A percentile compares a stretch with the other conserved stretches of the same genome.
phyloP scores from a whole-genome alignment of 2,888 invertebrate species.

The Perizoma affinitatum region DNA sequence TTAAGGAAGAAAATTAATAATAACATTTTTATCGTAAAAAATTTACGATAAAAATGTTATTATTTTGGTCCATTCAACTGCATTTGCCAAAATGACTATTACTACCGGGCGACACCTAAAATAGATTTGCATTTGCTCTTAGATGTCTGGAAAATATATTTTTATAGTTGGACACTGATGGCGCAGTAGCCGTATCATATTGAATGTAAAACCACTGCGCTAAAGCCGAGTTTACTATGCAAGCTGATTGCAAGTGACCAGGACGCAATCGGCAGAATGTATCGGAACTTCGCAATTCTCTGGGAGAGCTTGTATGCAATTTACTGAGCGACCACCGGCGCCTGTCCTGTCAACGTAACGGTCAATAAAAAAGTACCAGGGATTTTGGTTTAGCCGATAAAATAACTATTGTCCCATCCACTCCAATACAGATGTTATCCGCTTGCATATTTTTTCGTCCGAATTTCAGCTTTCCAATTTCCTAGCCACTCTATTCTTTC shows the following conservation, averaged over 20 bases:
- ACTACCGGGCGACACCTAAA: too few species aligned
- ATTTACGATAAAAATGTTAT: too few species aligned
- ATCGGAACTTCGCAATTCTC: slow-evolving; percentile 39
- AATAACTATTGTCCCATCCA: slow-evolving; percentile 25
- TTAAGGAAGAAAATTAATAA: too few species aligned
- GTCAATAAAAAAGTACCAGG: slow-evolving; percentile 23
- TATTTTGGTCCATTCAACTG: too few species aligned
- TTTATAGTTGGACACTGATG: too few species aligned
- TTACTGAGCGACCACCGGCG: slow-evolving; percentile 34
- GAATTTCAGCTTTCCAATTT: slow-evolving; percentile 9
- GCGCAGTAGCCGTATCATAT: neutral
- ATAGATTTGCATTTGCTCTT: too few species aligned
- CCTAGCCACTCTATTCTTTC: slow-evolving; percentile 15
- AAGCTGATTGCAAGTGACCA: slow-evolving; percentile 11
- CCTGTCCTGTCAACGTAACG: slow-evolving; percentile 14
- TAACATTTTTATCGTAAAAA: too few species aligned
- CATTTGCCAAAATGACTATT: neutral
- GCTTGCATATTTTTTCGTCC: slow-evolving; percentile 5
- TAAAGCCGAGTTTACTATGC: slow-evolving; percentile 9
- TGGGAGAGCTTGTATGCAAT: slow-evolving; percentile 33
- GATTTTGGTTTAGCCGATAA: slow-evolving; percentile 22
- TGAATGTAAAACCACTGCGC: slow-evolving; percentile 1
- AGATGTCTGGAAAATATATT: too few species aligned
- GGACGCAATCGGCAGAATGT: slow-evolving; percentile 30
- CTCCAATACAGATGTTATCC: slow-evolving; percentile 21